Evolutionary conservation across 2,797 vertebrate genomes (phyloP).

Genomic region (Peromyscus aztecus): DNA sequence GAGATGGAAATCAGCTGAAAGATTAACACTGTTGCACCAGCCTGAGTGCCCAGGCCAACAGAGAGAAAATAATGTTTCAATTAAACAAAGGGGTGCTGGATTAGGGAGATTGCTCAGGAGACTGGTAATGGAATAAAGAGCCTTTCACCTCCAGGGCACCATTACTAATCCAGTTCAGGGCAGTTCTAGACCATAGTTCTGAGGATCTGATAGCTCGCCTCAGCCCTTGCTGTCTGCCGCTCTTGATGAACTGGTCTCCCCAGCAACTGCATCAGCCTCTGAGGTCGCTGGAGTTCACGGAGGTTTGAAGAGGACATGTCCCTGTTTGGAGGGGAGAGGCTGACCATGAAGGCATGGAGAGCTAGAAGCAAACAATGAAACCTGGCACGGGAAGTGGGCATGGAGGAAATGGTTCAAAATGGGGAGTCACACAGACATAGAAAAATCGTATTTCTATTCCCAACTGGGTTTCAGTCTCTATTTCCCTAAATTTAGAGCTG

Average conservation of each 20-base stretch:
- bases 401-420: not conserved
- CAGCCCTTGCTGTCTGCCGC: slow-evolving; percentile 77
- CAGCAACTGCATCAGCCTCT: slow-evolving; percentile 66
- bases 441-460: not conserved
- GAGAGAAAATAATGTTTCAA: slow-evolving; percentile 85
- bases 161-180: slow-evolving; percentile 81
- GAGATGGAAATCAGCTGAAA: slow-evolving; percentile 85
- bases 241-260: slow-evolving; percentile 79
- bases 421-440: not conserved
- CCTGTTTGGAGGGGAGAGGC: slow-evolving; percentile 60
- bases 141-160: slow-evolving; percentile 83
- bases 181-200: slow-evolving; percentile 80
- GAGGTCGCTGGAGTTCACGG: slow-evolving; percentile 74
- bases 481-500: not conserved
- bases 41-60: slow-evolving; percentile 80
- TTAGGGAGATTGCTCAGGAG: slow-evolving; percentile 83
- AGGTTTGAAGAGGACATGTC: slow-evolving; percentile 70
- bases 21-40: slow-evolving; percentile 82
- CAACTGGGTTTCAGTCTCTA: not conserved
- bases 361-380: slow-evolving; percentile 10
- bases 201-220: slow-evolving; percentile 79
- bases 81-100: slow-evolving; percentile 84
- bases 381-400: not conserved
- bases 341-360: not conserved
- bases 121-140: slow-evolving; percentile 83